Evolutionary conservation across 2,888 invertebrate species (phyloP).

Genomic region (Lucinisca nassula): DNA sequence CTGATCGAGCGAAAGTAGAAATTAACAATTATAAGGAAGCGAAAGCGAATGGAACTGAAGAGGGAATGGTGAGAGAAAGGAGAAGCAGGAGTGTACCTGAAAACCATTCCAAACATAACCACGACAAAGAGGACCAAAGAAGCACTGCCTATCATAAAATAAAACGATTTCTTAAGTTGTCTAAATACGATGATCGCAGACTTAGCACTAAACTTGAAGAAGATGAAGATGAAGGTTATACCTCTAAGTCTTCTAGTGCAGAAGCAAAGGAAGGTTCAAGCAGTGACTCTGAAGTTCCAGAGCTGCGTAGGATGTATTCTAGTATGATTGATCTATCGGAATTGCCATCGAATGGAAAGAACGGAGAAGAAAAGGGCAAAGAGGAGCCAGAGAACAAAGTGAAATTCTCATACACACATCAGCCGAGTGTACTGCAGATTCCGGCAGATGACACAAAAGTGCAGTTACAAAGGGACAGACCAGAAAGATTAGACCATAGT

Average conservation of each 20-base stretch:
- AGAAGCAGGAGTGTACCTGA: slow-evolving; percentile 43
- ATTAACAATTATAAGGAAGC: slow-evolving; percentile 40
- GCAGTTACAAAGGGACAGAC: slow-evolving; percentile 1
- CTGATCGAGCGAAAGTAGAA: slow-evolving; percentile 24
- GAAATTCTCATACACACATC: slow-evolving; percentile 67
- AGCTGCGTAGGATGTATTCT: slow-evolving; percentile 35
- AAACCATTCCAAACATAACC: slow-evolving; percentile 12
- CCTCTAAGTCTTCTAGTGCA: slow-evolving; percentile 68
- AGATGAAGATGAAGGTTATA: slow-evolving; percentile 68
- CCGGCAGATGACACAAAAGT: slow-evolving; percentile 57
- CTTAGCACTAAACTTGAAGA: slow-evolving; percentile 39
- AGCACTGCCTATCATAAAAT: slow-evolving; percentile 55
- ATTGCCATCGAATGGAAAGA: slow-evolving; percentile 38
- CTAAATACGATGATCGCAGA: slow-evolving; percentile 38
- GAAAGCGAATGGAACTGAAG: slow-evolving; percentile 17
- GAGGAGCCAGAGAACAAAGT: slow-evolving; percentile 28
- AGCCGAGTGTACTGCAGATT: slow-evolving; percentile 60
- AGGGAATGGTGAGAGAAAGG: slow-evolving; percentile 5
- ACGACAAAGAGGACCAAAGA: slow-evolving; percentile 23
- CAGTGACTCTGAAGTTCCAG: slow-evolving; percentile 40
- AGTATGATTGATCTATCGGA: slow-evolving; percentile 66
- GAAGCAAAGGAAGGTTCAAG: slow-evolving; percentile 44
- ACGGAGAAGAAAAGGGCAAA: not conserved
- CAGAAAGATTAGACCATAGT: not conserved
- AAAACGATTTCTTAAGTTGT: slow-evolving; percentile 56